phyloP scores from a whole-genome alignment of 2,113 vertebrate species.

The Hucho hucho region DNA sequence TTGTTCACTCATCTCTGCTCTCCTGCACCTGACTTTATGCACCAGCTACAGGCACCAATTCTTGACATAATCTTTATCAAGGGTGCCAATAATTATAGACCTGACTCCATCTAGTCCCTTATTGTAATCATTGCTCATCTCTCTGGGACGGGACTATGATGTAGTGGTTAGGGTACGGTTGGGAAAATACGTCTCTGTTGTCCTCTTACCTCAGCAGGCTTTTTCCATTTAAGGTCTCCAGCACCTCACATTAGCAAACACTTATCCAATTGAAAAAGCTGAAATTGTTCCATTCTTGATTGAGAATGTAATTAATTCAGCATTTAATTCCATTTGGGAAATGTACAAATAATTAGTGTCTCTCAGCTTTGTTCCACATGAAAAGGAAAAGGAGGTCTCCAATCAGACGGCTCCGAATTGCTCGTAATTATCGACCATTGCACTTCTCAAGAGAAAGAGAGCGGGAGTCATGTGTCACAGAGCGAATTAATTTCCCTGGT shows the following conservation, averaged over 20 bases:
- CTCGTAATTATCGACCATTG: background rate
- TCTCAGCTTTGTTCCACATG: background rate
- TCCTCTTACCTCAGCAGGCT: background rate
- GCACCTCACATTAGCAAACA: background rate
- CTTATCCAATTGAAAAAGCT: slow-evolving; percentile 10
- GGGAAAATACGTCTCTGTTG: background rate
- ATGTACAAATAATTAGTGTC: slow-evolving; percentile 19
- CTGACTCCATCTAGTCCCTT: too few species aligned
- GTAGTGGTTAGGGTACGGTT: background rate
- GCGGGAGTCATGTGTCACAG: background rate
- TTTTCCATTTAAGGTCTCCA: background rate
- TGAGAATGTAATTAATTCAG: slow-evolving; percentile 10
- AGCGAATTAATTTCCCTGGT: slow-evolving; percentile 5
- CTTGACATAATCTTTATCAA: too few species aligned
- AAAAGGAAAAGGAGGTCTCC: background rate
- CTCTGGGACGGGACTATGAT: background rate
- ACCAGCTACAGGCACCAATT: too few species aligned
- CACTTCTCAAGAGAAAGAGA: background rate
- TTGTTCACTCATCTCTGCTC: too few species aligned
- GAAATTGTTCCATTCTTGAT: background rate
- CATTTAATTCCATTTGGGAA: slow-evolving; percentile 22
- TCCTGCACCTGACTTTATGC: too few species aligned
- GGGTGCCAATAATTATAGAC: too few species aligned
- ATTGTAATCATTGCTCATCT: background rate
- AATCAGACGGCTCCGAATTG: background rate